Conservation (phyloP, 2,113 vertebrate genomes). For the Reinhardtius hippoglossoides region DNA sequence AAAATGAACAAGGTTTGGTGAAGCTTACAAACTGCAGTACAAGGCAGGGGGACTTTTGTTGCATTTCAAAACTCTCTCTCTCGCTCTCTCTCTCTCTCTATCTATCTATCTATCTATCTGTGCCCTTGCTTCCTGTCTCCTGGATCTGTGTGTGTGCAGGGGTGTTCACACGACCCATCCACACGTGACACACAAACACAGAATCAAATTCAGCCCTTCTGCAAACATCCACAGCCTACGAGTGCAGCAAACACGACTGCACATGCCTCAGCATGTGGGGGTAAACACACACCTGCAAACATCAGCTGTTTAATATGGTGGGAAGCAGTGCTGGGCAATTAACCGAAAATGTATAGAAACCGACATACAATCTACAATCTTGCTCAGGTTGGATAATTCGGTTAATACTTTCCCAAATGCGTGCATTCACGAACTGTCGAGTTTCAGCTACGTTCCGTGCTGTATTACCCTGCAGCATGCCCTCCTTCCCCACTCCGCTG, state of each 20-base stretch:
- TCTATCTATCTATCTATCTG: not conserved
- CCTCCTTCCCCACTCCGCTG: too few relatives aligned
- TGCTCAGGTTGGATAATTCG: too few relatives aligned
- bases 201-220: conserved; percentile 33
- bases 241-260: conserved; percentile 14
- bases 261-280: conserved; percentile 1
- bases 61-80: not conserved
- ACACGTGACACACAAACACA: not conserved
- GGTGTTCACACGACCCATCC: not conserved
- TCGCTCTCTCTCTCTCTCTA: too few relatives aligned
- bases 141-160: too few relatives aligned
- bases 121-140: not conserved
- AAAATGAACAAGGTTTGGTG: conserved; percentile 19
- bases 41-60: not conserved
- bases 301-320: conserved; percentile 27
- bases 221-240: conserved; percentile 45
- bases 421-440: too few relatives aligned
- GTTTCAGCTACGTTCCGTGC: too few relatives aligned
- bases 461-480: too few relatives aligned
- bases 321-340: not conserved
- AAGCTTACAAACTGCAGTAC: conserved; percentile 1
- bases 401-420: too few relatives aligned
- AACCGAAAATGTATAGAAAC: too few relatives aligned
- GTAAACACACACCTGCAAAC: conserved; percentile 16
- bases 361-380: too few relatives aligned